phyloP scores from a whole-genome alignment of 2,797 vertebrate species.

The Loris lydekkerianus region DNA sequence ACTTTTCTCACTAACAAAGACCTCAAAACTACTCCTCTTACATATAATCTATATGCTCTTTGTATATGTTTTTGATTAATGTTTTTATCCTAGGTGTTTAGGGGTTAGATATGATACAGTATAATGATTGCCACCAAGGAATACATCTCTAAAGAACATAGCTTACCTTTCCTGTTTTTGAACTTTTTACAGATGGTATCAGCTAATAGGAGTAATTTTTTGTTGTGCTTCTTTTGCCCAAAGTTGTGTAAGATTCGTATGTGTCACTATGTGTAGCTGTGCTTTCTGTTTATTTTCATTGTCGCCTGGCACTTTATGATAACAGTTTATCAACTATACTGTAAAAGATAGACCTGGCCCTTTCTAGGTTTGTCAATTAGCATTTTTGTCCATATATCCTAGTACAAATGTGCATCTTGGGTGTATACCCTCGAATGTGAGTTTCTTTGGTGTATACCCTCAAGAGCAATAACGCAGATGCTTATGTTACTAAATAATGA shows the following conservation, averaged over 20 bases:
- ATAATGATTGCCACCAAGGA: neutral
- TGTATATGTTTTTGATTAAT: neutral
- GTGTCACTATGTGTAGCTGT: neutral
- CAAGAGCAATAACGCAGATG: neutral
- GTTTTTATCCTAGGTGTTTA: neutral
- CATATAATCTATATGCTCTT: neutral
- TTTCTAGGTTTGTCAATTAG: neutral
- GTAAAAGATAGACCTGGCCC: neutral
- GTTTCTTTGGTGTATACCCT: too few relatives aligned
- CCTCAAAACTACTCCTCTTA: neutral
- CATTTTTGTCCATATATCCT: neutral
- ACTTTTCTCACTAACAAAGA: neutral
- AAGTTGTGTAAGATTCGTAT: neutral
- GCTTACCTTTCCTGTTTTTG: neutral
- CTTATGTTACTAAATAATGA: neutral
- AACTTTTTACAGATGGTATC: neutral
- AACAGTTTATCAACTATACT: neutral
- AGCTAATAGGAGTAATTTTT: neutral
- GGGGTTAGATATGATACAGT: neutral
- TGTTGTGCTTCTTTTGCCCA: neutral
- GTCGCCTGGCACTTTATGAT: neutral
- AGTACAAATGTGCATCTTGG: neutral
- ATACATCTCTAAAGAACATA: neutral
- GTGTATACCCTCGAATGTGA: neutral
- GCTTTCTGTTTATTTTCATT: neutral